Evolutionary conservation across 2,888 invertebrate genomes (phyloP).

Genomic region (Octonoba sinensis): DNA sequence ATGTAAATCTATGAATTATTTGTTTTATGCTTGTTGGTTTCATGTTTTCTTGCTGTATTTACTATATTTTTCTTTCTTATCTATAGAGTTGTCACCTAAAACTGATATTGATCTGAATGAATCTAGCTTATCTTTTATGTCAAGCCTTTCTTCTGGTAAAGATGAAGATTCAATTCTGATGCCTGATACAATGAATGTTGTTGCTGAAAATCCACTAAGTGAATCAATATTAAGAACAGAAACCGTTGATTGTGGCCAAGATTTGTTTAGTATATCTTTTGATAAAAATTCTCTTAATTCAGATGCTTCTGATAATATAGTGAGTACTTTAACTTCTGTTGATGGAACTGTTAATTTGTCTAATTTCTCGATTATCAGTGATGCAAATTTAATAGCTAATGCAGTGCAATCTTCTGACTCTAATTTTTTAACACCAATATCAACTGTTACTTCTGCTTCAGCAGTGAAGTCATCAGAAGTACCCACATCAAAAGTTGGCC

Average conservation of each 20-base stretch:
- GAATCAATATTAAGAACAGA: conserved; percentile 19
- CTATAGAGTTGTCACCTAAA: conserved; percentile 49
- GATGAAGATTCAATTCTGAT: conserved; percentile 47
- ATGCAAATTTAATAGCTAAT: conserved; percentile 15
- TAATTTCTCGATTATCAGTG: conserved; percentile 29
- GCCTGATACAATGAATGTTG: conserved; percentile 43
- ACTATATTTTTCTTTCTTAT: conserved; percentile 2
- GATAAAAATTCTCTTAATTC: conserved; percentile 34
- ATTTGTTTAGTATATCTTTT: conserved; percentile 35
- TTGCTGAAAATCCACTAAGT: neutral
- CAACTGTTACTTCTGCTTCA: conserved; percentile 11
- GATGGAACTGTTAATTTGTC: conserved; percentile 14
- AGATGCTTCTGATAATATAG: conserved; percentile 31
- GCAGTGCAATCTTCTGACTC: conserved; percentile 31
- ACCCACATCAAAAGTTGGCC: conserved; percentile 12
- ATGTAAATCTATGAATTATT: too few species aligned
- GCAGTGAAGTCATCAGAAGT: conserved; percentile 23
- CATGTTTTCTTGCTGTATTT: too few species aligned
- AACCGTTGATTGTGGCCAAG: conserved; percentile 10
- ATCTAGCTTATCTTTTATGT: conserved; percentile 41
- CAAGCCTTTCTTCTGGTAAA: conserved; percentile 39
- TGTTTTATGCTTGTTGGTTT: too few species aligned
- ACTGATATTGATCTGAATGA: conserved; percentile 48
- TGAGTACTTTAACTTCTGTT: conserved; percentile 32
- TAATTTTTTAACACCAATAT: conserved; percentile 10